Conservation (phyloP, 2,797 vertebrate genomes). For the Luscinia luscinia region DNA sequence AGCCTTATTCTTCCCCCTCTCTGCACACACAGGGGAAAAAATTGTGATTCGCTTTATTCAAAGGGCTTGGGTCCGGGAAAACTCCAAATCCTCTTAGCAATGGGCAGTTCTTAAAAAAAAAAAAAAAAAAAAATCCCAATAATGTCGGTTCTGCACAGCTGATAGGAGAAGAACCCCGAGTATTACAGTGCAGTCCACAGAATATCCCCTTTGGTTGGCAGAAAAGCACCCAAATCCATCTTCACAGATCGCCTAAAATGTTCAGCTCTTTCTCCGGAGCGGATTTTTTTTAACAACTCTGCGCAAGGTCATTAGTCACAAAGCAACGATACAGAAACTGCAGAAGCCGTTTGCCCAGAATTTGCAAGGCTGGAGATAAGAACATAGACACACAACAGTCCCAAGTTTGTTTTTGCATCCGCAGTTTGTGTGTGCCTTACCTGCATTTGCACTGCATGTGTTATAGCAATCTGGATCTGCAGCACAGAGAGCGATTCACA, state of each 20-base stretch:
- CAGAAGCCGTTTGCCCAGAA: conserved; percentile 65
- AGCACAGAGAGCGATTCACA: conserved; percentile 91
- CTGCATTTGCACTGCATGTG: conserved; percentile 92
- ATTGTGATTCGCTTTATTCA: conserved; percentile 64
- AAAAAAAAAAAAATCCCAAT: conserved; percentile 14
- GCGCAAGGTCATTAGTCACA: conserved; percentile 83
- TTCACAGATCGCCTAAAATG: conserved; percentile 63
- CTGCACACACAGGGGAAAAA: conserved; percentile 18
- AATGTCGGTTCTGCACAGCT: conserved; percentile 51
- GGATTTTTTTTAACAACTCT: conserved; percentile 77
- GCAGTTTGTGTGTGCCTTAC: conserved; percentile 84
- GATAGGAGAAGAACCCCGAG: conserved; percentile 11
- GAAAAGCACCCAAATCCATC: conserved; percentile 72
- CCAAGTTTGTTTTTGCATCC: conserved; percentile 81
- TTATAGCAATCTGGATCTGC: conserved; percentile 90
- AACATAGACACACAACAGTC: conserved; percentile 54
- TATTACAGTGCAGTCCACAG: conserved; percentile 64
- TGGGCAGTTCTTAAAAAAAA: conserved; percentile 1
- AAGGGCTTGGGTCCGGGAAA: conserved; percentile 53
- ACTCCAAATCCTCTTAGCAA: conserved; percentile 71
- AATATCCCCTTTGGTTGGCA: conserved; percentile 51
- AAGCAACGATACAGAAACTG: conserved; percentile 73
- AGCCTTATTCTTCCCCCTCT: conserved; percentile 45
- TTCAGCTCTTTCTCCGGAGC: conserved; percentile 68
- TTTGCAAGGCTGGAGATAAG: conserved; percentile 58